A percentile compares a stretch with the other conserved stretches of the same genome.
These are phyloP conservation scores for Ptyas mucosa DNA, from an alignment of 2,113 vertebrate species.

Conservation along the genomic window DNA sequence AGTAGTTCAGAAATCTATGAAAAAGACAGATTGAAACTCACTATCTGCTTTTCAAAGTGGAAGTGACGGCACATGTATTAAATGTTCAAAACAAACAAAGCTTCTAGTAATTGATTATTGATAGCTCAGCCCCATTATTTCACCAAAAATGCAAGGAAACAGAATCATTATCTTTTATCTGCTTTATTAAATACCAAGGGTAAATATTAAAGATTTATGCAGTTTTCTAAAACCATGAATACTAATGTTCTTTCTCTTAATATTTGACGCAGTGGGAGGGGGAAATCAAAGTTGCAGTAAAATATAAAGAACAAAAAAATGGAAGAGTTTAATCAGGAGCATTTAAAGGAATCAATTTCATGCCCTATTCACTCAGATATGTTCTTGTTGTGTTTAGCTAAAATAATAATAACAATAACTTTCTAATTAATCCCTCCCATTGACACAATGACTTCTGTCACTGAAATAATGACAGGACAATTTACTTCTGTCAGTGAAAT, in stretches of 20 bases:
- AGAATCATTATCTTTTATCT: constrained; percentile 22
- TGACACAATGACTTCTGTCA: neutral
- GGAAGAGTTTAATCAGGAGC: neutral
- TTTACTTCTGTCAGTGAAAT: neutral
- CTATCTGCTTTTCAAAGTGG: neutral
- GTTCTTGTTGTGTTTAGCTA: constrained; percentile 4
- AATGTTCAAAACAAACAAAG: neutral
- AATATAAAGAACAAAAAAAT: neutral
- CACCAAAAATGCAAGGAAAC: neutral
- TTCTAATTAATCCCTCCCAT: neutral
- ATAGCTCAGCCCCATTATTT: constrained; percentile 2
- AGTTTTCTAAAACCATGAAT: constrained; percentile 14
- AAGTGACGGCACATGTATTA: neutral
- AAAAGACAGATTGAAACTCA: neutral
- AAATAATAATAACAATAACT: neutral
- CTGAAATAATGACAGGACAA: neutral
- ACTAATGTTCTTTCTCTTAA: neutral
- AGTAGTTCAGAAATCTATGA: neutral
- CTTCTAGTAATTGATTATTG: constrained; percentile 11
- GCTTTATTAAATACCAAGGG: constrained; percentile 13
- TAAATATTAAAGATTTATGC: neutral
- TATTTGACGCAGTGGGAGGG: neutral
- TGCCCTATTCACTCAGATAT: neutral
- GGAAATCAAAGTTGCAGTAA: constrained; percentile 12
- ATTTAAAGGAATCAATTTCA: constrained; percentile 6